Conservation (phyloP, 2,888 invertebrate species). For the Isoperla grammatica region DNA sequence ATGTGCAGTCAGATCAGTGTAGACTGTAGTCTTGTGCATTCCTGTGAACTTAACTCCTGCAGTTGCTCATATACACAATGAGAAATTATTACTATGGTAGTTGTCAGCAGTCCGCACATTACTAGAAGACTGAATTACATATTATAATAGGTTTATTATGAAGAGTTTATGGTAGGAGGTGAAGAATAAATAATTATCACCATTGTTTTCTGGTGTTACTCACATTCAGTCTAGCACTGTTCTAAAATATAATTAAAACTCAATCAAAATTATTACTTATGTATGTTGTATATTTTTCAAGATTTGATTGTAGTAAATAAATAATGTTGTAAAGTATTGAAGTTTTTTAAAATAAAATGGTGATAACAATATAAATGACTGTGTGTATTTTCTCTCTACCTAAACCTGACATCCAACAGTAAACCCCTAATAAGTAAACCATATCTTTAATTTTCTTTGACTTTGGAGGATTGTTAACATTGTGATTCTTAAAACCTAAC, state of each 20-base stretch:
- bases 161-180: not conserved
- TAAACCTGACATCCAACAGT: no score
- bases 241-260: not conserved
- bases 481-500: no score
- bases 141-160: slow-evolving; percentile 8
- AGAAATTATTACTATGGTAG: not conserved
- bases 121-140: slow-evolving; percentile 23
- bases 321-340: slow-evolving; percentile 7
- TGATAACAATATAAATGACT: no score
- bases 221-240: not conserved
- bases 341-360: not conserved
- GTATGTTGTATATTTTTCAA: slow-evolving; percentile 17
- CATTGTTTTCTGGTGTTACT: not conserved
- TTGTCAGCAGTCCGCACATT: not conserved
- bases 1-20: no score
- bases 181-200: not conserved
- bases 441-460: no score
- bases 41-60: not conserved
- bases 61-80: not conserved
- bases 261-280: not conserved
- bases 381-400: no score
- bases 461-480: no score
- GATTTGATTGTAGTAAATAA: slow-evolving; percentile 3
- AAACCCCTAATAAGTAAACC: no score
- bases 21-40: not conserved